Base-by-base conservation (phyloP, 2,888 invertebrate species). In the Seira ritae region DNA sequence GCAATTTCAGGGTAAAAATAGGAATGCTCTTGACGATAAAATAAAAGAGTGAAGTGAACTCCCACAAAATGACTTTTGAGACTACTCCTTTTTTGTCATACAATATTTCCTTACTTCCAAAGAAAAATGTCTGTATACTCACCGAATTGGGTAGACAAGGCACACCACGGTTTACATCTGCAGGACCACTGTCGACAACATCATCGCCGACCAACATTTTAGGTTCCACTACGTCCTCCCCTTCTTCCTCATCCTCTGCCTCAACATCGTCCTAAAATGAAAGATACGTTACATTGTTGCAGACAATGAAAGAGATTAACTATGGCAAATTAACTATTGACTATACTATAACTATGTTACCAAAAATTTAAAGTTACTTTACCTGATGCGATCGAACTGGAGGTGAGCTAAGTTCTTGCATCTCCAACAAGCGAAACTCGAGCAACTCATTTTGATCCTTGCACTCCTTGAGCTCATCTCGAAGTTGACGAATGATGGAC, bases 391-490 rank as follows among this genome's bases (percentile, higher is more conserved):
- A 67, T 75, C 75, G 74, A 23, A 65, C 70, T 3, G 75, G 68
- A 19, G 85, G 60, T 1, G 79, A 0, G 3, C 81, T 80, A 37
- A 86, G 76, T 80, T 90, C 95, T 90, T 95, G 95, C 89, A 95
- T 91, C 91, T 95, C 95, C 87, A 95, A 92, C 88, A 95, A 92
- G 70, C 95, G 92, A 92, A 95, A 95, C 92, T 95, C 95, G 90
- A 95, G 92, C 87, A 95, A 92, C 91, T 95, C 95, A 90, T 95
- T 94, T 90, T 95, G 95, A 90, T 95, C 95, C 88, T 94, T 93
- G 89, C 95, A 92, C 91, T 95, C 95, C 88, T 94, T 93, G 86
- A 94, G 91, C 90, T 95, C 95, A 89, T 94, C 93, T 89, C 93
- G 91, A 60, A 95, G 92, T 75, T 88, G 87, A 50, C 84, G 83